Evolutionary conservation across 2,888 invertebrate genomes (phyloP).

Genomic region (Drosophila fulvimacula): DNA sequence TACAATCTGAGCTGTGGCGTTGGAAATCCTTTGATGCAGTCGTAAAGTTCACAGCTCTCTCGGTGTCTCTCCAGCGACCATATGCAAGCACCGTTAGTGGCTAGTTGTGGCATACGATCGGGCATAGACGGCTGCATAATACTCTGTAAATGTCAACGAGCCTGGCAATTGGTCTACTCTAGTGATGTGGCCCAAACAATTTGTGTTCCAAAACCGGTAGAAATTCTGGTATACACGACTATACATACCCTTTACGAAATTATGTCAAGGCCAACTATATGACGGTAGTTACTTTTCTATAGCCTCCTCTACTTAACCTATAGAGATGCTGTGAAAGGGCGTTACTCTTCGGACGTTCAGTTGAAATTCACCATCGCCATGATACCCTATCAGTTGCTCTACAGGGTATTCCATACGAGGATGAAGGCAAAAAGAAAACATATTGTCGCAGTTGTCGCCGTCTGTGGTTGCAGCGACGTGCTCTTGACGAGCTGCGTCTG

Average conservation of each 20-base stretch:
- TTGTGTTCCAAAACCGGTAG: too few species aligned
- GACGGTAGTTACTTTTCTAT: too few species aligned
- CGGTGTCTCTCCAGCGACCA: conserved; percentile 21
- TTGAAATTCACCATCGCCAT: too few species aligned
- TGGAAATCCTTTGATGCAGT: conserved; percentile 73
- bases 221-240: neutral
- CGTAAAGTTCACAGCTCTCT: conserved; percentile 61
- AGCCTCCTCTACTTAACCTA: too few species aligned
- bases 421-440: conserved; percentile 1
- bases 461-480: conserved; percentile 59
- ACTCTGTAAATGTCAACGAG: neutral
- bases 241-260: neutral
- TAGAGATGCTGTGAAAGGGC: too few species aligned
- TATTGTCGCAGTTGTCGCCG: conserved; percentile 51
- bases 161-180: neutral
- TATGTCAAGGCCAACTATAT: too few species aligned
- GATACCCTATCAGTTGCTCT: neutral
- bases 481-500: conserved; percentile 56
- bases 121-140: neutral
- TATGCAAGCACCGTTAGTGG: conserved; percentile 4
- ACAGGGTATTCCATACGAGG: neutral
- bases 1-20: conserved; percentile 45
- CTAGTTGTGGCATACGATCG: neutral
- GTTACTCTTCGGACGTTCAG: too few species aligned
- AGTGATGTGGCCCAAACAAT: neutral